Evolutionary conservation across 2,888 invertebrate genomes (phyloP).

Genomic region (Caenorhabditis sp.): DNA sequence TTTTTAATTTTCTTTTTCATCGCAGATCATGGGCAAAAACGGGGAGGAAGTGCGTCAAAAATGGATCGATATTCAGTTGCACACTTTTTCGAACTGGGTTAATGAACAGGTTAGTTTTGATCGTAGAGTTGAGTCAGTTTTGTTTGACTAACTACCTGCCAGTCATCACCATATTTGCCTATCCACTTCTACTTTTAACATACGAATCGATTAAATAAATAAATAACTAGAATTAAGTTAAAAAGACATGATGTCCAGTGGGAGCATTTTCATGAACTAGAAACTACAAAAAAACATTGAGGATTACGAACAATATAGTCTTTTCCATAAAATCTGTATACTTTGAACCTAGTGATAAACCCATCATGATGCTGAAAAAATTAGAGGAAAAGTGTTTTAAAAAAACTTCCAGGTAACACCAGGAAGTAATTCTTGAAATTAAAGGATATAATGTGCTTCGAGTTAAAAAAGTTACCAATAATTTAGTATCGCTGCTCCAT

Average conservation of each 20-base stretch:
- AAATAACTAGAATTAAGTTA: background rate
- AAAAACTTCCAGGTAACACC: too few relatives aligned
- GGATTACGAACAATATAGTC: too few relatives aligned
- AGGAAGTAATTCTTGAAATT: too few relatives aligned
- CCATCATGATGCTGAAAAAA: too few relatives aligned
- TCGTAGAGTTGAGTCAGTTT: background rate
- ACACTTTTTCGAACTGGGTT: conserved; percentile 68
- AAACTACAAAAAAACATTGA: too few relatives aligned
- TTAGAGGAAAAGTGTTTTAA: too few relatives aligned
- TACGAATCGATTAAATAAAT: background rate
- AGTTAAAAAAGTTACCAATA: too few relatives aligned
- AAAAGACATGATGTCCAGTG: too few relatives aligned
- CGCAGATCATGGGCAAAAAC: conserved; percentile 24
- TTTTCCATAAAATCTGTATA: too few relatives aligned
- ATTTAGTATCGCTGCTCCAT: too few relatives aligned
- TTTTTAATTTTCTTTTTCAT: background rate
- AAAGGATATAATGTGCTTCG: too few relatives aligned
- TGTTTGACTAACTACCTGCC: background rate
- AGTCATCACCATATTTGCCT: conserved; percentile 32
- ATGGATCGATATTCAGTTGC: conserved; percentile 63
- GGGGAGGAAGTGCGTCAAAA: conserved; percentile 46
- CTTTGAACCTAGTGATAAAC: too few relatives aligned
- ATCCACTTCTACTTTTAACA: conserved; percentile 30
- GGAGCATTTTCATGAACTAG: background rate
- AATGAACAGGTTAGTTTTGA: conserved; percentile 57